Evolutionary conservation across 2,797 vertebrate species (phyloP).

Genomic region (Glyptemys insculpta): DNA sequence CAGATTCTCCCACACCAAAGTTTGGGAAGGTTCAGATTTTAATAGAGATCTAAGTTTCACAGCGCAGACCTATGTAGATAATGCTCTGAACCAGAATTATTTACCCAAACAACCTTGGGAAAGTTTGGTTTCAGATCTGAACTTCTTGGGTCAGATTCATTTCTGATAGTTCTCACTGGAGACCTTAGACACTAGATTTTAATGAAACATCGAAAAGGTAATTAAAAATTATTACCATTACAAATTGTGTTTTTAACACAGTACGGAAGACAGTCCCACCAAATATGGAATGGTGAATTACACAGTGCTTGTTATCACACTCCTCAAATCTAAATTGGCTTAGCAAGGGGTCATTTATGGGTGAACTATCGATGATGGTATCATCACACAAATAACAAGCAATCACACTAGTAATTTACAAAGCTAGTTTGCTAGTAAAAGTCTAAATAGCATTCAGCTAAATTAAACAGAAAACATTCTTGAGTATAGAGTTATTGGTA

Average conservation of each 20-base stretch:
- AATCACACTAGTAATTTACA: not conserved
- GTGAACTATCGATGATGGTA: not conserved
- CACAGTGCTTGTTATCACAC: not conserved
- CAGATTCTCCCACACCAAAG: not conserved
- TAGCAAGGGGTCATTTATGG: not conserved
- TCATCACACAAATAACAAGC: not conserved
- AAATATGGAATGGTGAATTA: not conserved
- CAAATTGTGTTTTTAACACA: not conserved
- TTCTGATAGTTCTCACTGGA: not conserved
- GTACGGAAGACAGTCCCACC: not conserved
- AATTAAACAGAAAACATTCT: too few relatives aligned
- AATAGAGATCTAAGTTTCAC: not conserved
- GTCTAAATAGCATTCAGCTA: not conserved
- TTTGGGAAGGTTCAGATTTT: not conserved
- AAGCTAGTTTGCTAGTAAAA: not conserved
- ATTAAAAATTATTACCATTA: not conserved
- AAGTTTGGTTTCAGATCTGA: not conserved
- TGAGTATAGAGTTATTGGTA: too few relatives aligned
- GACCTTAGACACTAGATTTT: not conserved
- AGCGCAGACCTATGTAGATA: not conserved
- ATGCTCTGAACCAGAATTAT: not conserved
- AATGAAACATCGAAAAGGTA: not conserved
- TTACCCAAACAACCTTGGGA: not conserved
- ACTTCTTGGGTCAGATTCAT: not conserved
- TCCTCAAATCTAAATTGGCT: not conserved